These are phyloP conservation scores for Drosophila hamatofila DNA, from an alignment of 2,888 invertebrate genomes.

Conservation along the genomic window DNA sequence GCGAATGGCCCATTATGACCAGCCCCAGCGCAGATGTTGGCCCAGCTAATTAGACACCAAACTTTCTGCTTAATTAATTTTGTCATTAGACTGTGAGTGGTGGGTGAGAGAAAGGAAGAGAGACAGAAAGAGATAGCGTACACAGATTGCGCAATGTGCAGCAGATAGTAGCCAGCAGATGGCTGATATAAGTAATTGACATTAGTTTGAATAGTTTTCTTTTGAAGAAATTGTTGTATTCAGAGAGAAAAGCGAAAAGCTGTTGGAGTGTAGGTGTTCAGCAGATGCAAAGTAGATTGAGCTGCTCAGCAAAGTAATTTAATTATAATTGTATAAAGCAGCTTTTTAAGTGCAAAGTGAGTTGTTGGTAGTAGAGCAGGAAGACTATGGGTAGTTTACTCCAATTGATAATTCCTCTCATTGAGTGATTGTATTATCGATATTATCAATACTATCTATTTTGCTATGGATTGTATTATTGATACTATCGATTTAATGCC, in stretches of 20 bases:
- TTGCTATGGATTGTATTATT: no score
- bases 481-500: not conserved
- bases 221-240: not conserved
- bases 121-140: not conserved
- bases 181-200: constrained; percentile 13
- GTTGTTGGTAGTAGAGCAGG: not conserved
- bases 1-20: constrained; percentile 9
- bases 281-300: not conserved
- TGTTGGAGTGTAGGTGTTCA: not conserved
- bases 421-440: no score
- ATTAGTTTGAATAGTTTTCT: constrained; percentile 12
- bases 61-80: constrained; percentile 75
- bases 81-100: constrained; percentile 55
- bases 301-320: not conserved
- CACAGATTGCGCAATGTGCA: not conserved
- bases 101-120: not conserved
- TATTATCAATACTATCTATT: no score
- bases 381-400: no score
- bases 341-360: not conserved
- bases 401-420: no score
- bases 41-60: constrained; percentile 69
- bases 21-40: constrained; percentile 30
- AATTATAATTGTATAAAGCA: not conserved
- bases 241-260: not conserved
- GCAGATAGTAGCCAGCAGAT: constrained; percentile 11